Evolutionary conservation across 2,888 invertebrate species (phyloP), one percentile per base, ranked within the genome.

Genomic region (Clitarchus hookeri): DNA sequence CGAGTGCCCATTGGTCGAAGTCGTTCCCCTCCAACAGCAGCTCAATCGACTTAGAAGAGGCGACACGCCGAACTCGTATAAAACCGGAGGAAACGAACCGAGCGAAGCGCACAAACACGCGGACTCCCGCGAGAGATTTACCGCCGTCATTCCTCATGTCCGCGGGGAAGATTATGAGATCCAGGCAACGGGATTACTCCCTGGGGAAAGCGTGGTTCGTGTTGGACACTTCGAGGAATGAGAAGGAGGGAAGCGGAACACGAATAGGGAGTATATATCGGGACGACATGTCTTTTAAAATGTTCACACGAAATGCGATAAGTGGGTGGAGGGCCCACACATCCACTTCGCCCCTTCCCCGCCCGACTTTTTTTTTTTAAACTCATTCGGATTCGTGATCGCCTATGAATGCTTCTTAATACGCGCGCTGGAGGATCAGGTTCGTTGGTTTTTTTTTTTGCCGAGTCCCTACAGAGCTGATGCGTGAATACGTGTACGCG

Each of bases 291-390:
- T 65, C 65, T 65, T 65, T 65, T 23, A 65, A 65, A 65, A 65
- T 65, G 65, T 65, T 65, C 65, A 65, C 65, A 65, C 65, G 65
- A 65, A 65, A 65, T 65, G 65, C 65, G 65, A 65, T 65, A 65
- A 65, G 65, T 65, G n/a, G 65, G 65, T 8, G 65, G 65, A 2
- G 65, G 16, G n/a, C 19, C n/a, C 65, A 65, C 65, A 65, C n/a
- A 65, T n/a, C n/a, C 65, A 16, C 65, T 0, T 65, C 12, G 48
- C 12, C 11, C 65, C 65, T 23, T 65, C 65, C 8, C n/a, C n/a
- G n/a, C n/a, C 8, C 65, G 19, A 53, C 65, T 65, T n/a, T n/a
- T 65, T 65, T 65, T n/a, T 53, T 53, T 53, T 53, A 53, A 36
- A 36, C 36, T 36, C 36, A 36, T 36, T 48, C 48, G 48, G 48